Evolutionary conservation across 2,113 vertebrate genomes (phyloP).

Genomic region (Puma concolor): DNA sequence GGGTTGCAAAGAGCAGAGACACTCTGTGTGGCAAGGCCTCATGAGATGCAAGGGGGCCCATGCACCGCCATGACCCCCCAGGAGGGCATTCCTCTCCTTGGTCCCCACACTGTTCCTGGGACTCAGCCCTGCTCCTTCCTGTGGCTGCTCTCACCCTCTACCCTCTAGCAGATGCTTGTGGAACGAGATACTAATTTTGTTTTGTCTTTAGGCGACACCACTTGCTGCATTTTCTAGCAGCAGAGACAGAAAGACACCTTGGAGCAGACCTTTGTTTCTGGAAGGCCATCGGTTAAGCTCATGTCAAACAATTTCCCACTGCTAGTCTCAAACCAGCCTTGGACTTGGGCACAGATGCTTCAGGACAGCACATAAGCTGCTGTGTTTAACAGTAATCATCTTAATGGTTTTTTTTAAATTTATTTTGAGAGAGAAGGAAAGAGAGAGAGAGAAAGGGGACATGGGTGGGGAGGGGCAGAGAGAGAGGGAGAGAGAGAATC

Average conservation of each 20-base stretch:
- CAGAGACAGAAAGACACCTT: background rate
- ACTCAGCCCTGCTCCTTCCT: background rate
- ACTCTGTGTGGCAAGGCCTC: background rate
- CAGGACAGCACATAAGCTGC: background rate
- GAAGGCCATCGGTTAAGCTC: background rate
- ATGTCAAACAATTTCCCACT: background rate
- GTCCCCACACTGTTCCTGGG: background rate
- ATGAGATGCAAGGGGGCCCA: background rate
- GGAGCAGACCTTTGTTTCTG: background rate
- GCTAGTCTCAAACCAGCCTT: background rate
- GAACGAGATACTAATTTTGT: background rate
- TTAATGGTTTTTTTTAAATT: background rate
- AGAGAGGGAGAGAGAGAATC: too few relatives aligned
- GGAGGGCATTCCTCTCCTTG: background rate
- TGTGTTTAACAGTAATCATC: background rate
- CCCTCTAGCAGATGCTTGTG: background rate
- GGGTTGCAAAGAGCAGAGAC: background rate
- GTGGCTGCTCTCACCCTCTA: background rate
- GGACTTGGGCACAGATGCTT: background rate
- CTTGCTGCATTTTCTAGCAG: background rate
- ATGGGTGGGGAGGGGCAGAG: too few relatives aligned
- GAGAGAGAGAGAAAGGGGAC: background rate
- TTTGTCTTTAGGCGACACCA: background rate
- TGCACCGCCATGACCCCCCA: accelerated
- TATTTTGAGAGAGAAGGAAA: background rate